Percentiles rank a stretch among this genome's conserved stretches.
Conservation (phyloP, 64 coral and sea anemone species). For the Montipora foliosa region DNA sequence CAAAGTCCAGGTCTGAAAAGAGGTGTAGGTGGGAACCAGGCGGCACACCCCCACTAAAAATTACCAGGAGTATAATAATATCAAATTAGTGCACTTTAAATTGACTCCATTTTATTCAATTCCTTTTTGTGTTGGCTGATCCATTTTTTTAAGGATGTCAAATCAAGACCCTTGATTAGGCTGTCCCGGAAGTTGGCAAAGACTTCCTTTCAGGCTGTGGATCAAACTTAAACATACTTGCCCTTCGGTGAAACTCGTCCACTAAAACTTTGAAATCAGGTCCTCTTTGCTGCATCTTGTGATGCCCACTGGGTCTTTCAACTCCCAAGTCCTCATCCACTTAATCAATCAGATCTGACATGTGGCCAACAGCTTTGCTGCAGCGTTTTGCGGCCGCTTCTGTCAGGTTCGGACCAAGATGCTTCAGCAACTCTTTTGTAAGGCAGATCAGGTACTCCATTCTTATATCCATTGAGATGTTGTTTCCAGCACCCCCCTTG, state of each 20-base stretch:
- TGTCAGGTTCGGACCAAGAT: conserved; percentile 39
- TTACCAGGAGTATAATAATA: too few relatives aligned
- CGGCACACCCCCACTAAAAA: too few relatives aligned
- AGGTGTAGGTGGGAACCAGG: too few relatives aligned
- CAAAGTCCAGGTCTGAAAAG: too few relatives aligned
- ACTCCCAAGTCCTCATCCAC: background rate
- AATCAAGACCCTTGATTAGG: background rate
- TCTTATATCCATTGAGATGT: conserved; percentile 63
- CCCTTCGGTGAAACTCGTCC: background rate
- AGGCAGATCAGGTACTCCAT: conserved; percentile 53
- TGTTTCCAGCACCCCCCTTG: conserved; percentile 50
- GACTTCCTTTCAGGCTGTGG: background rate
- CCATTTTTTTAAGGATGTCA: conserved; percentile 16
- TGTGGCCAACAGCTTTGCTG: background rate
- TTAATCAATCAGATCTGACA: background rate
- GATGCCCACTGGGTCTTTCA: background rate
- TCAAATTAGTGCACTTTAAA: background rate
- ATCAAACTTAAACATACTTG: background rate
- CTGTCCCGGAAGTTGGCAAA: conserved; percentile 3
- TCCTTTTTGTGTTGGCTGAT: conserved; percentile 43
- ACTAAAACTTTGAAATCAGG: background rate
- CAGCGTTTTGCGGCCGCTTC: conserved; percentile 1
- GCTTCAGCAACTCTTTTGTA: conserved; percentile 27
- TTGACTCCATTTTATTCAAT: conserved; percentile 19
- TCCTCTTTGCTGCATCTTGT: background rate